A percentile compares a stretch with the other conserved stretches of the same genome.
These are phyloP conservation scores for Lonchura striata DNA, from an alignment of 2,113 vertebrate genomes.

Conservation along the genomic window DNA sequence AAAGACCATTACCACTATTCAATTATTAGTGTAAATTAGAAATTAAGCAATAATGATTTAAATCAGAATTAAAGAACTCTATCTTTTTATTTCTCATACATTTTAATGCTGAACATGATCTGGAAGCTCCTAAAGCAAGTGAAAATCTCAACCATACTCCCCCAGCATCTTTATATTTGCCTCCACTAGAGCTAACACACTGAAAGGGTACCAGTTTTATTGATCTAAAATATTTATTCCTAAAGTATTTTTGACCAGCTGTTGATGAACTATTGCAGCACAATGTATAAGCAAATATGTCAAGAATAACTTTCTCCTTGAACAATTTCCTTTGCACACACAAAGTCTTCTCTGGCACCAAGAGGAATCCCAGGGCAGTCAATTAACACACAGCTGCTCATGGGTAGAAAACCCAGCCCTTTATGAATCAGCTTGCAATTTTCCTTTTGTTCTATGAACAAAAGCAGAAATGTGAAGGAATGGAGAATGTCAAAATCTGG, in stretches of 20 bases:
- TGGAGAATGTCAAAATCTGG: neutral
- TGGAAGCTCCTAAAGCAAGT: neutral
- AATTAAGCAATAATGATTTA: neutral
- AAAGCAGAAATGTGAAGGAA: neutral
- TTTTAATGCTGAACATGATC: neutral
- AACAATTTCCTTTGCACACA: neutral
- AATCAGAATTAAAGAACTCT: neutral
- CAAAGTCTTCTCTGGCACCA: neutral
- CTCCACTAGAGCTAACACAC: neutral
- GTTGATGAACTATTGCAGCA: neutral
- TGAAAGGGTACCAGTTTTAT: neutral
- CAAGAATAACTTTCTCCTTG: neutral
- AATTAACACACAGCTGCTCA: conserved; percentile 13
- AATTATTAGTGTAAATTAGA: neutral
- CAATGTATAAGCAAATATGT: neutral
- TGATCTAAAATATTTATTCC: neutral
- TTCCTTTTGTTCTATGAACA: neutral
- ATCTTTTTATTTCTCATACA: neutral
- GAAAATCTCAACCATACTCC: neutral
- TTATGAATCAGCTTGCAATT: neutral
- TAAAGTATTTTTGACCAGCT: neutral
- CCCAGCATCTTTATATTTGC: neutral
- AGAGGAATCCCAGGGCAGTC: conserved; percentile 14
- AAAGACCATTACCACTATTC: neutral
- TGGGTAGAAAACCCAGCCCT: neutral